Conservation (phyloP, 35 echinoderm and acorn worm species). For the Heliocidaris erythrogramma region DNA sequence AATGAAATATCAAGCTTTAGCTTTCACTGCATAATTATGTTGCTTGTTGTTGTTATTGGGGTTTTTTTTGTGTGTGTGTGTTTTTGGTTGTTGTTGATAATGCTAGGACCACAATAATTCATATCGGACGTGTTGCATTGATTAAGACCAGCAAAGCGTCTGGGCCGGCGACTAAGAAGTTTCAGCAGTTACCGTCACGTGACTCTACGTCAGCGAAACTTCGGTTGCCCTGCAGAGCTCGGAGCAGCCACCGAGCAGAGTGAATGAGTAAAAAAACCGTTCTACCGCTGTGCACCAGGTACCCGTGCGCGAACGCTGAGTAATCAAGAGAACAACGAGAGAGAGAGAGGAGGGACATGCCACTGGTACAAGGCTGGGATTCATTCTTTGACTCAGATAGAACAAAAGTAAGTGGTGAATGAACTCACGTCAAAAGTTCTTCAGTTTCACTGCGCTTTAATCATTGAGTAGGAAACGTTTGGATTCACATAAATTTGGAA, state of each 20-base stretch:
- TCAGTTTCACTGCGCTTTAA: background rate
- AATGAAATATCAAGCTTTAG: too few relatives aligned
- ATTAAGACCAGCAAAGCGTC: background rate
- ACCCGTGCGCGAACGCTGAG: background rate
- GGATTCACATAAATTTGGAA: background rate
- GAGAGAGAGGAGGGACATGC: too few relatives aligned
- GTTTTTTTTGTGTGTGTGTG: too few relatives aligned
- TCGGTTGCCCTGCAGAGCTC: background rate
- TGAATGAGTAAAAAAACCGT: background rate
- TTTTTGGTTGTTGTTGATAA: too few relatives aligned
- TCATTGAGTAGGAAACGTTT: background rate
- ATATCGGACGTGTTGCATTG: too few relatives aligned
- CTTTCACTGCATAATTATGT: too few relatives aligned
- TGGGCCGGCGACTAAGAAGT: background rate
- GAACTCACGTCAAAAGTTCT: background rate
- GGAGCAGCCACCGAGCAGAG: background rate
- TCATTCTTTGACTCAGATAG: background rate
- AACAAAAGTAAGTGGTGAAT: background rate
- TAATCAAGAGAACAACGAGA: background rate
- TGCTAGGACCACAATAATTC: too few relatives aligned
- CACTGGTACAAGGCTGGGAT: background rate
- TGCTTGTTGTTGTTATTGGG: too few relatives aligned
- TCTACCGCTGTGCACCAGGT: background rate
- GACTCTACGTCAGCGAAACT: background rate
- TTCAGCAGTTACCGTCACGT: background rate